Percentiles rank a stretch among this genome's conserved stretches.
phyloP scores from a whole-genome alignment of 2,797 vertebrate genomes.

The Martes flavigula region DNA sequence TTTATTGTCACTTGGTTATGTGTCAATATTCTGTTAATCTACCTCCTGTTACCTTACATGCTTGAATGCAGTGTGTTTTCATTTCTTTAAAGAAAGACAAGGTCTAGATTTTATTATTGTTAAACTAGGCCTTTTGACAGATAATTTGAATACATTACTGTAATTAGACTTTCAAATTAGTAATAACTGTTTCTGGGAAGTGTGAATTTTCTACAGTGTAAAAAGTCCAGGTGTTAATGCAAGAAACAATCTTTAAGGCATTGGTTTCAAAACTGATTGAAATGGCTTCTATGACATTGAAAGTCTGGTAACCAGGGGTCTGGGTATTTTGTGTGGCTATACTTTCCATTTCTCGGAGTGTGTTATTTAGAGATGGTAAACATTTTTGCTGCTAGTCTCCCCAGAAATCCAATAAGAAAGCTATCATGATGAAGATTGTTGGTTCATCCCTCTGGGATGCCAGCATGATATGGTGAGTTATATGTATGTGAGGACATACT shows the following conservation, averaged over 20 bases:
- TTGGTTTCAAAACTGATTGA: not conserved
- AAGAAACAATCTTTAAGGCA: not conserved
- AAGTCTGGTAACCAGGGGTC: not conserved
- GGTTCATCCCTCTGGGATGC: not conserved
- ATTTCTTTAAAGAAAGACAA: not conserved
- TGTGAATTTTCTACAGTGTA: not conserved
- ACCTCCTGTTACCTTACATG: not conserved
- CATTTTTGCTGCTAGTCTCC: no score
- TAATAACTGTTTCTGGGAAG: not conserved
- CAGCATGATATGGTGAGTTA: no score
- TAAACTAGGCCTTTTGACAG: not conserved
- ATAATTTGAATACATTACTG: not conserved
- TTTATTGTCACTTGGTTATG: not conserved
- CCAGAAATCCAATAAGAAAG: not conserved
- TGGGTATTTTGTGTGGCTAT: no score
- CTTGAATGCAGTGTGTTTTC: not conserved
- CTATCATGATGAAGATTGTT: not conserved
- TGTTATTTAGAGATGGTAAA: not conserved
- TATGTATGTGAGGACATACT: not conserved
- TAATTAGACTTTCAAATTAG: not conserved
- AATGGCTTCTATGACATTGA: not conserved
- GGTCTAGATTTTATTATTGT: not conserved
- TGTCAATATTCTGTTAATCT: not conserved
- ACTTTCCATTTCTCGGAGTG: not conserved
- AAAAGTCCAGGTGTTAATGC: not conserved